These are phyloP conservation scores for Seira sanloemensis DNA, from an alignment of 2,888 invertebrate species.

Conservation along the genomic window DNA sequence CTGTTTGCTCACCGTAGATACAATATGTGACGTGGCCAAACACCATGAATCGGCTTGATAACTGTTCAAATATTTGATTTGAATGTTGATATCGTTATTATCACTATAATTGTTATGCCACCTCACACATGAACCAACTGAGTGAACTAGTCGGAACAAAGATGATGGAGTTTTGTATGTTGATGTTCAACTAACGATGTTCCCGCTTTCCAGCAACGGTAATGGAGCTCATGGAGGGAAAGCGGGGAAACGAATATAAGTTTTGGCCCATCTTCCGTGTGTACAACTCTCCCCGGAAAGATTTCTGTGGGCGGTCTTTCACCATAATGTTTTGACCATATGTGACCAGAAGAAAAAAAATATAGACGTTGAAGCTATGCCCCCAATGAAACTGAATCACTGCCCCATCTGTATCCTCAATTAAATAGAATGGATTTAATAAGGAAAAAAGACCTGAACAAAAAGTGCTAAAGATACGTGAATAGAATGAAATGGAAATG, in stretches of 20 bases:
- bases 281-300: background rate
- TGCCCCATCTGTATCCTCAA: background rate
- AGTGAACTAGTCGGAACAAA: background rate
- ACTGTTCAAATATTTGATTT: slow-evolving; percentile 11
- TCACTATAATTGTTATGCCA: slow-evolving; percentile 11
- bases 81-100: slow-evolving; percentile 7
- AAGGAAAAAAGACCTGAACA: background rate
- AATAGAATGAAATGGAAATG: background rate
- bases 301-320: background rate
- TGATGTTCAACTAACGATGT: background rate
- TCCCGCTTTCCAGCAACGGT: background rate
- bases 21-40: background rate
- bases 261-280: too few species aligned
- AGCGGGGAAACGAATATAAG: background rate
- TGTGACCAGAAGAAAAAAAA: slow-evolving; percentile 11
- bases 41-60: slow-evolving; percentile 4
- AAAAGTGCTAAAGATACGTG: background rate
- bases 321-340: slow-evolving; percentile 3
- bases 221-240: background rate
- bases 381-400: background rate
- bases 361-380: too few species aligned
- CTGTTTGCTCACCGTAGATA: background rate
- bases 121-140: background rate
- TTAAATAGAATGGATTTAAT: slow-evolving; percentile 6
- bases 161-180: background rate